These are phyloP conservation scores for Eueides isabella DNA, from an alignment of 1,140 invertebrate genomes.

Conservation along the genomic window DNA sequence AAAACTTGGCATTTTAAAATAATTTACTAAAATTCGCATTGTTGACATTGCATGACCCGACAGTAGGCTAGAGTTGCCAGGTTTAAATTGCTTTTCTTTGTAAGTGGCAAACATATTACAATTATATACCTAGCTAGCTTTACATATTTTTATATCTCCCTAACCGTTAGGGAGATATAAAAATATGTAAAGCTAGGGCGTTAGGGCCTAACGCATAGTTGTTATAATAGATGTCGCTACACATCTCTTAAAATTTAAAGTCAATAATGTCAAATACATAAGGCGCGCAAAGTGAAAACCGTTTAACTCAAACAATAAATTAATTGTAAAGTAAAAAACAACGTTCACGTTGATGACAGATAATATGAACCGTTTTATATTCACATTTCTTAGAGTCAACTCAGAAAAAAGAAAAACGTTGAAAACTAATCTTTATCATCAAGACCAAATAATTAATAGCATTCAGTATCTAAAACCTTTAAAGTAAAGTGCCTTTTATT, in stretches of 20 bases:
- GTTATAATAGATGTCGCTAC: background rate
- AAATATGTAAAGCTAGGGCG: too few relatives aligned
- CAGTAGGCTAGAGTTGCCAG: slow-evolving; percentile 13
- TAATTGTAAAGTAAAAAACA: background rate
- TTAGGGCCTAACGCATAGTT: background rate
- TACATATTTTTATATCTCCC: background rate
- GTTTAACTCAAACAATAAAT: background rate
- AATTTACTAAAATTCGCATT: slow-evolving; percentile 23
- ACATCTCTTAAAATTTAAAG: background rate
- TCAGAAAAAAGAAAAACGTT: too few relatives aligned
- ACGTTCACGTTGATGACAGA: too few relatives aligned
- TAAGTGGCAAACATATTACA: background rate
- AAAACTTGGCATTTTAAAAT: slow-evolving; percentile 8
- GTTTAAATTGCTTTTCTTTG: background rate
- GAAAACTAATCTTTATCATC: background rate
- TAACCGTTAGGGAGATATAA: too few relatives aligned
- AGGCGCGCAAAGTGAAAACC: background rate
- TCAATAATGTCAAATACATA: background rate
- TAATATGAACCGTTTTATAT: too few relatives aligned
- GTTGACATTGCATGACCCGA: slow-evolving; percentile 18
- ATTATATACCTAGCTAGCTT: too few relatives aligned
- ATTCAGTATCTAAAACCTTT: background rate
- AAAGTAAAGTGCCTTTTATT: background rate
- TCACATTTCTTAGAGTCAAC: too few relatives aligned
- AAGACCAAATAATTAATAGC: background rate